Evolutionary conservation across 30 jellyfish, hydroid and myxozoan species (phyloP).

Genomic region (Hydractinia echinata): DNA sequence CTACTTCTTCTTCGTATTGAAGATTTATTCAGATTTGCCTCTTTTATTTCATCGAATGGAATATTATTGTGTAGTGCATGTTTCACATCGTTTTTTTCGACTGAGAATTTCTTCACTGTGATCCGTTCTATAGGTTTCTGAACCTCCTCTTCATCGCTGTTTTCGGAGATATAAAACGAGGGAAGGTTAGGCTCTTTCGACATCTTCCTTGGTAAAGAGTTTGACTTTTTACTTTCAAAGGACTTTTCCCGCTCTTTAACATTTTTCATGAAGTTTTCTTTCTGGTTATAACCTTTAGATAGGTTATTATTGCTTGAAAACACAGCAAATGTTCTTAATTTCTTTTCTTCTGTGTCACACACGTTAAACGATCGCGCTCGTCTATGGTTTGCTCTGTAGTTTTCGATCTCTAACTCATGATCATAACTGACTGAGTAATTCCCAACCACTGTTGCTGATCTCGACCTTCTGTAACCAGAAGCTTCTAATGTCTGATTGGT

Average conservation of each 20-base stretch:
- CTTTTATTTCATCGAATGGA: too few species aligned
- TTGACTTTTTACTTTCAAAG: background rate
- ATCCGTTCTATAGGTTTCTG: too few species aligned
- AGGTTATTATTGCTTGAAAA: background rate
- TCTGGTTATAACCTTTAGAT: background rate
- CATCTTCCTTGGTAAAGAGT: too few species aligned
- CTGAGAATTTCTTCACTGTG: too few species aligned
- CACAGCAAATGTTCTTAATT: conserved; percentile 7
- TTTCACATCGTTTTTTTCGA: too few species aligned
- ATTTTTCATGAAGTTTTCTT: background rate
- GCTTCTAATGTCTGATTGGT: background rate
- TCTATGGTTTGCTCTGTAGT: background rate
- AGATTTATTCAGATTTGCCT: too few species aligned
- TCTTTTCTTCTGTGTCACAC: background rate
- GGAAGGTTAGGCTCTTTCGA: too few species aligned
- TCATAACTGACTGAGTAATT: background rate
- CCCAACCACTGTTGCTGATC: background rate
- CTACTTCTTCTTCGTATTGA: too few species aligned
- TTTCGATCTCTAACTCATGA: background rate
- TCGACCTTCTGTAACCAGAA: background rate
- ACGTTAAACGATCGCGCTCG: conserved; percentile 4
- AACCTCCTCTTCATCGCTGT: too few species aligned
- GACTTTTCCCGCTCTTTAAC: background rate
- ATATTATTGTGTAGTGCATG: too few species aligned
- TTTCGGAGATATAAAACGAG: too few species aligned